Conservation (phyloP, 2,888 invertebrate genomes). For the Biston stratarius region DNA sequence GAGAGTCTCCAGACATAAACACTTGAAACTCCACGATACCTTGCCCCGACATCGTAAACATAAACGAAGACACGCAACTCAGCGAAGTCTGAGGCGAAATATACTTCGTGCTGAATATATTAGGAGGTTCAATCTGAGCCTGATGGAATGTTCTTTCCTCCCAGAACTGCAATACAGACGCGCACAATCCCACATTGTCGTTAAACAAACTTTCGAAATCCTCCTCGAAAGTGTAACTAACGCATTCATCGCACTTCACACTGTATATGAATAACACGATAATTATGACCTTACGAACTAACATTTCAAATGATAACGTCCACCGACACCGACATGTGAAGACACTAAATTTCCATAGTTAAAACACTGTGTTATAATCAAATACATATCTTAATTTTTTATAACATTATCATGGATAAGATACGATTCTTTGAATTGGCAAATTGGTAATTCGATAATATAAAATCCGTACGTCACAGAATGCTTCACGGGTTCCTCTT, state of each 20-base stretch:
- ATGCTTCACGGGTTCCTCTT: slow-evolving; percentile 13
- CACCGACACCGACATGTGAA: slow-evolving; percentile 45
- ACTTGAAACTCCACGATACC: slow-evolving; percentile 61
- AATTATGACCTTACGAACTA: slow-evolving; percentile 35
- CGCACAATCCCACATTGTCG: slow-evolving; percentile 49
- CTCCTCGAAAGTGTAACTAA: slow-evolving; percentile 60
- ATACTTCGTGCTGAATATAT: slow-evolving; percentile 50
- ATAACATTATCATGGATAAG: slow-evolving; percentile 54
- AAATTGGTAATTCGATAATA: slow-evolving; percentile 37
- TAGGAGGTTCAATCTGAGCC: slow-evolving; percentile 45
- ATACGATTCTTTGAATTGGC: slow-evolving; percentile 50
- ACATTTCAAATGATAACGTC: slow-evolving; percentile 45
- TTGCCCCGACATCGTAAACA: slow-evolving; percentile 51
- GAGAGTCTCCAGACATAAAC: slow-evolving; percentile 50
- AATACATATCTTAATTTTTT: slow-evolving; percentile 51
- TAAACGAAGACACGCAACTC: slow-evolving; percentile 52
- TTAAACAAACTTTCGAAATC: slow-evolving; percentile 53
- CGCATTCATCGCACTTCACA: slow-evolving; percentile 56
- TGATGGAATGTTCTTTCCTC: slow-evolving; percentile 48
- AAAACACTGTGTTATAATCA: slow-evolving; percentile 50
- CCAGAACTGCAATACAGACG: slow-evolving; percentile 48
- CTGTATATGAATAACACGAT: slow-evolving; percentile 43
- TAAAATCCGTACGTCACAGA: slow-evolving; percentile 27
- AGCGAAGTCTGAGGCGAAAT: slow-evolving; percentile 46
- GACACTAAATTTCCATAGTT: slow-evolving; percentile 49